Percentiles rank a stretch among this genome's conserved stretches.
Evolutionary conservation across 2,113 vertebrate genomes (phyloP).

Genomic region (Carassius gibelio): DNA sequence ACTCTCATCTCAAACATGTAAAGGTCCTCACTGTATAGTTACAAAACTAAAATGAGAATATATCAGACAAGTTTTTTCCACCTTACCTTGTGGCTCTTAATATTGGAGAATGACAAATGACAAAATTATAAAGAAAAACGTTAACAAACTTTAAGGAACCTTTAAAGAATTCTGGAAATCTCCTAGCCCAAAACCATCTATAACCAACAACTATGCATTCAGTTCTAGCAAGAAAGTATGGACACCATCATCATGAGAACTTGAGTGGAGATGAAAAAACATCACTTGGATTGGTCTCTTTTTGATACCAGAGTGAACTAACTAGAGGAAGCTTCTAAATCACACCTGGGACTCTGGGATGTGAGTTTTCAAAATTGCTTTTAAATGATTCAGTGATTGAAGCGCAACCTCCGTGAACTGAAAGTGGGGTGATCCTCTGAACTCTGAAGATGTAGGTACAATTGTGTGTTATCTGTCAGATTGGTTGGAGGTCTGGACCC

Average conservation of each 20-base stretch:
- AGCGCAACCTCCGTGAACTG: not conserved
- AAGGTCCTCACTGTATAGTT: not conserved
- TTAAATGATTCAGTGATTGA: not conserved
- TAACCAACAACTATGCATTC: not conserved
- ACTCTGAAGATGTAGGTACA: not conserved
- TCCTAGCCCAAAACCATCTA: no score
- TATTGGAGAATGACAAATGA: not conserved
- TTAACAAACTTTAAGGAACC: no score
- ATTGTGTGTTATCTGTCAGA: slow-evolving; percentile 28
- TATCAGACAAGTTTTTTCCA: no score
- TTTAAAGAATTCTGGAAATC: no score
- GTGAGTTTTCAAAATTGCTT: slow-evolving; percentile 13
- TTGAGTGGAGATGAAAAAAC: not conserved
- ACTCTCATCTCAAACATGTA: not conserved
- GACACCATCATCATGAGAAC: not conserved
- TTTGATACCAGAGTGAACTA: not conserved
- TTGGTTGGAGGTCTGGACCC: not conserved
- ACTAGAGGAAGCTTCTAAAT: not conserved
- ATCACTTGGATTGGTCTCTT: not conserved
- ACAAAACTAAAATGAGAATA: no score
- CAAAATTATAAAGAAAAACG: no score
- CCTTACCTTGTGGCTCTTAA: not conserved
- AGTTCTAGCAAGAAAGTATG: not conserved
- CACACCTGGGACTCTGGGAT: not conserved
- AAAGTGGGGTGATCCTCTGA: not conserved